phyloP scores from a whole-genome alignment of 64 coral and sea anemone genomes.

The Montipora sp. region DNA sequence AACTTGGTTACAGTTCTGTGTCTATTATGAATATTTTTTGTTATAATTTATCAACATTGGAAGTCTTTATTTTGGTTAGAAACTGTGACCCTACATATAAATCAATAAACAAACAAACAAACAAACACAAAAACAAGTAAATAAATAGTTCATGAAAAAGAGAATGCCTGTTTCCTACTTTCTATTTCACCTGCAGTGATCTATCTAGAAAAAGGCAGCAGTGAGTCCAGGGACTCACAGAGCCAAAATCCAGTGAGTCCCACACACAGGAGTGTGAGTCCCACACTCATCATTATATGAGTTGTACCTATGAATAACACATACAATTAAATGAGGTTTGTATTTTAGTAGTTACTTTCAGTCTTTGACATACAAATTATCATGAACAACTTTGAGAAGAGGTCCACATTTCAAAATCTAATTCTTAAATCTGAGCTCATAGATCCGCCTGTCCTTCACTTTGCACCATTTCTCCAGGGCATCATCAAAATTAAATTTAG shows the following conservation, averaged over 20 bases:
- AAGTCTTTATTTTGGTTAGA: no score
- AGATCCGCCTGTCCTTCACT: slow-evolving; percentile 31
- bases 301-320: not conserved
- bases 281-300: slow-evolving; percentile 14
- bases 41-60: no score
- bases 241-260: slow-evolving; percentile 32
- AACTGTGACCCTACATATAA: no score
- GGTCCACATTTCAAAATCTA: slow-evolving; percentile 12
- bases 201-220: slow-evolving; percentile 49
- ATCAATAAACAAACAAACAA: no score
- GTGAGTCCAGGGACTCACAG: slow-evolving; percentile 48
- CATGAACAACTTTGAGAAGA: slow-evolving; percentile 3
- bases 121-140: no score
- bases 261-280: slow-evolving; percentile 22
- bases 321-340: not conserved
- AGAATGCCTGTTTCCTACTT: no score
- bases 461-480: not conserved
- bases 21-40: no score
- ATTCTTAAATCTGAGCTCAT: slow-evolving; percentile 60
- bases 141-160: no score
- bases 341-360: slow-evolving; percentile 32
- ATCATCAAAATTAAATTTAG: slow-evolving; percentile 36
- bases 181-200: slow-evolving; percentile 10
- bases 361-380: slow-evolving; percentile 31
- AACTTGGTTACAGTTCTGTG: not conserved